A percentile compares a stretch with the other conserved stretches of the same genome.
These are phyloP conservation scores for Ephestia elutella DNA, from an alignment of 1,140 invertebrate genomes.

Conservation along the genomic window DNA sequence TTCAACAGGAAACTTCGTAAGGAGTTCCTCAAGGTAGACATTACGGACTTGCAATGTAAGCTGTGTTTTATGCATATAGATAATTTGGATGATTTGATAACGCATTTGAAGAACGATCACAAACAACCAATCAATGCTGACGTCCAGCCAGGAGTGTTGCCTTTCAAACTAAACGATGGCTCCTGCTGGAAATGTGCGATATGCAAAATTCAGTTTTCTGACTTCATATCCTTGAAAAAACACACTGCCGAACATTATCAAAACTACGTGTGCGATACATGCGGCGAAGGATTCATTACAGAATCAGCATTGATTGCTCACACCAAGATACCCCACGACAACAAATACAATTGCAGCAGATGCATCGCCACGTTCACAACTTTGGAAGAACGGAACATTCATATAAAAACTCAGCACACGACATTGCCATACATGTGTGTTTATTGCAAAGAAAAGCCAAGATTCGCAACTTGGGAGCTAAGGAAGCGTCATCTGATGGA, in stretches of 20 bases:
- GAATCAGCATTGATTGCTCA: constrained; percentile 55
- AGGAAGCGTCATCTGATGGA: constrained; percentile 58
- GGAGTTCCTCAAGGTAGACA: constrained; percentile 62
- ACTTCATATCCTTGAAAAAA: constrained; percentile 64
- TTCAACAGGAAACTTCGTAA: constrained; percentile 58
- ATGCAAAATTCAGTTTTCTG: constrained; percentile 54
- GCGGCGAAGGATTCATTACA: constrained; percentile 66
- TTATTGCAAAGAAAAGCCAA: constrained; percentile 60
- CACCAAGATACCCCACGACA: constrained; percentile 57
- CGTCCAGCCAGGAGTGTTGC: constrained; percentile 55
- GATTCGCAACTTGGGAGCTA: constrained; percentile 61
- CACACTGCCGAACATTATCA: constrained; percentile 65
- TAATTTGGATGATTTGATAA: constrained; percentile 50
- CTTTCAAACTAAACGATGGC: constrained; percentile 57
- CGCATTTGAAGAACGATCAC: constrained; percentile 59
- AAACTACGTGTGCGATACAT: constrained; percentile 70
- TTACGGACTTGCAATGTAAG: constrained; percentile 60
- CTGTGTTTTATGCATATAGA: constrained; percentile 57
- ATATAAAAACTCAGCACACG: constrained; percentile 60
- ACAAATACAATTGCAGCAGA: constrained; percentile 60
- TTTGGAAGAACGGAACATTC: constrained; percentile 51
- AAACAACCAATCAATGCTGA: constrained; percentile 56
- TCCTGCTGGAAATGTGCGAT: constrained; percentile 58
- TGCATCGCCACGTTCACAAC: constrained; percentile 62
- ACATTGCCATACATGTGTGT: constrained; percentile 58